Evolutionary conservation across 2,888 invertebrate species (phyloP).

Genomic region (Diplazon laetatorius): DNA sequence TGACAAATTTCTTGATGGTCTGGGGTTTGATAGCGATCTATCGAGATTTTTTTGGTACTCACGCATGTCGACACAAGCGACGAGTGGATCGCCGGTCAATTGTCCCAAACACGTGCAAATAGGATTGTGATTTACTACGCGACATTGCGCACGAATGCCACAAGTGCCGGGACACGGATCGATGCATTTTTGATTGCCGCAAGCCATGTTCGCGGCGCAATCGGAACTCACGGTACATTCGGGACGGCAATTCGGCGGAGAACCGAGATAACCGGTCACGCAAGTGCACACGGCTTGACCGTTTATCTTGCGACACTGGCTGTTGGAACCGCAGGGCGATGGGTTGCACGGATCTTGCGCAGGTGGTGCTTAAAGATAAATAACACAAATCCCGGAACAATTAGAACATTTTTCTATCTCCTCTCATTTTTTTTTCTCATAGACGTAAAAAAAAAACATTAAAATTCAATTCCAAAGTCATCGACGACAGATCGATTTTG

Average conservation of each 20-base stretch:
- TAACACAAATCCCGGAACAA: too few relatives aligned
- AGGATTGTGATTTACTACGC: conserved; percentile 84
- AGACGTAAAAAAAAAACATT: too few relatives aligned
- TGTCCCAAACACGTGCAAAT: conserved; percentile 83
- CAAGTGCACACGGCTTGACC: conserved; percentile 87
- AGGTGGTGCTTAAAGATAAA: conserved; percentile 69
- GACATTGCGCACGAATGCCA: conserved; percentile 83
- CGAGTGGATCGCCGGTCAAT: conserved; percentile 83
- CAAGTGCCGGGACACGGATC: conserved; percentile 84
- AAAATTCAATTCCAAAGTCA: too few relatives aligned
- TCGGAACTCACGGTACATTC: conserved; percentile 88
- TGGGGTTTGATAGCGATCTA: too few relatives aligned
- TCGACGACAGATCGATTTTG: too few relatives aligned
- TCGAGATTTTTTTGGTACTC: conserved; percentile 70
- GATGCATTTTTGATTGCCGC: conserved; percentile 86
- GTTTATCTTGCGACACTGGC: conserved; percentile 86
- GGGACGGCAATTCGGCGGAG: conserved; percentile 87
- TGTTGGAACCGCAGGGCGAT: conserved; percentile 88
- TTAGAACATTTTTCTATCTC: too few relatives aligned
- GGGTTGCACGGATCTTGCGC: conserved; percentile 85
- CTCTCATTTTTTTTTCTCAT: too few relatives aligned
- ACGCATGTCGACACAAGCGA: conserved; percentile 85
- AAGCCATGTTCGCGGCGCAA: conserved; percentile 86
- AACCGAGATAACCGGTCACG: conserved; percentile 86
- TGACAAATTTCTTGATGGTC: too few relatives aligned